Percentiles rank a stretch among this genome's conserved stretches.
Conservation (phyloP, 2,113 vertebrate species). For the Pluvialis apricaria region DNA sequence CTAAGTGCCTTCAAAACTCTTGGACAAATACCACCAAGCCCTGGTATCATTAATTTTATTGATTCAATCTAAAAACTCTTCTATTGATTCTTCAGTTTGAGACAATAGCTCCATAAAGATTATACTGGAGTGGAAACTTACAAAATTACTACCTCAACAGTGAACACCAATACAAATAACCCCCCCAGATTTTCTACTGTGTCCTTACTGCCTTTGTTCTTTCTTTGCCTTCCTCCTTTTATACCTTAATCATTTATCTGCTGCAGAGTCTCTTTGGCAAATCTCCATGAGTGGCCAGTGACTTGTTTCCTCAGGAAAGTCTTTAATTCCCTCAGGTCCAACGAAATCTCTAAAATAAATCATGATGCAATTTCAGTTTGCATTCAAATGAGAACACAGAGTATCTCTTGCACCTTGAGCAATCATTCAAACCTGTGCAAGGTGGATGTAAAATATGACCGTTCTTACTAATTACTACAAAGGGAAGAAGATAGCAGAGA, state of each 20-base stretch:
- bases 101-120: background rate
- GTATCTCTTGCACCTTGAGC: background rate
- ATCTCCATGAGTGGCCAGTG: background rate
- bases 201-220: background rate
- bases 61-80: background rate
- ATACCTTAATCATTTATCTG: background rate
- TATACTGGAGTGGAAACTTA: background rate
- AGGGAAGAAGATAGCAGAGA: background rate
- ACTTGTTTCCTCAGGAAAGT: background rate
- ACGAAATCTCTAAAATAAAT: constrained; percentile 1
- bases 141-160: background rate
- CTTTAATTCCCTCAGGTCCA: background rate
- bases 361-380: background rate
- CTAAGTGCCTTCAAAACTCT: background rate
- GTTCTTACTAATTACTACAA: background rate
- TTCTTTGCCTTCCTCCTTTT: background rate
- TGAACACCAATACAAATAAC: background rate
- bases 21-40: background rate
- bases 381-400: background rate
- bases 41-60: background rate
- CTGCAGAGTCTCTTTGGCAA: background rate
- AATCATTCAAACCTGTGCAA: background rate
- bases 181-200: background rate
- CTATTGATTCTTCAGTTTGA: background rate
- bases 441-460: background rate